Base-by-base conservation (phyloP, 2,113 vertebrate species). In the Mystacornis crossleyi region DNA sequence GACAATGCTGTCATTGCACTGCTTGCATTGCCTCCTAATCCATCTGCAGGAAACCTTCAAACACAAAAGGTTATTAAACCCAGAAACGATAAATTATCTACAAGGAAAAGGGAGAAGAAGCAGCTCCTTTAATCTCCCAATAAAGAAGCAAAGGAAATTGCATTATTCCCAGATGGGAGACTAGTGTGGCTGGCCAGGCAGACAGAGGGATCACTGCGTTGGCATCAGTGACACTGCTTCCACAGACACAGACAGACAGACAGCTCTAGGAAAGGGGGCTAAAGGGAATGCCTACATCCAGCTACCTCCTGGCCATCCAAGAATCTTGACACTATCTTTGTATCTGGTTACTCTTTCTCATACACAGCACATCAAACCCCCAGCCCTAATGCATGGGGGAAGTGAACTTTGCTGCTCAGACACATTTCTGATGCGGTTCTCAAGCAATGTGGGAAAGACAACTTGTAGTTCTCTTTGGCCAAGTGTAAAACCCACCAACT, bases 111-210 rank as follows among this genome's bases (percentile, higher is more conserved):
- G 33, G 82, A 87, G 60, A 91, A 85, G 66, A 33, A 40, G 58
- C 28, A 81, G 69, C 61, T 90, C 62, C 48, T 91, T 96, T 96
- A 96, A 96, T 95, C 84, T 89, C 89, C 42, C 82, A 96, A 31
- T 43, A 78, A 92, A 89, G 92, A 89, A 80, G 66, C 45, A 86
- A 74, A 93, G 95, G 88, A 96, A 97, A 95, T 94, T 96, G 81
- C 86, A 65, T 93, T 96, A 96, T 77, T 48, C 40, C 61, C 89
- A 91, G 87, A 90, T 89, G 94, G 84, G 48, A 91, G 78, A 43
- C 66, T 4, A 81, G 80, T 43, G 73, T 58, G 78, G 77, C 78
- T 67, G 92, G 83, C 71, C 81, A 86, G 85, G 51, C 70, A 88
- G 95, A 65, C 61, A 75, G 78, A 34, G 50, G 55, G 50, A 87